phyloP scores from a whole-genome alignment of 2,888 invertebrate genomes.

The Tetragonisca angustula region DNA sequence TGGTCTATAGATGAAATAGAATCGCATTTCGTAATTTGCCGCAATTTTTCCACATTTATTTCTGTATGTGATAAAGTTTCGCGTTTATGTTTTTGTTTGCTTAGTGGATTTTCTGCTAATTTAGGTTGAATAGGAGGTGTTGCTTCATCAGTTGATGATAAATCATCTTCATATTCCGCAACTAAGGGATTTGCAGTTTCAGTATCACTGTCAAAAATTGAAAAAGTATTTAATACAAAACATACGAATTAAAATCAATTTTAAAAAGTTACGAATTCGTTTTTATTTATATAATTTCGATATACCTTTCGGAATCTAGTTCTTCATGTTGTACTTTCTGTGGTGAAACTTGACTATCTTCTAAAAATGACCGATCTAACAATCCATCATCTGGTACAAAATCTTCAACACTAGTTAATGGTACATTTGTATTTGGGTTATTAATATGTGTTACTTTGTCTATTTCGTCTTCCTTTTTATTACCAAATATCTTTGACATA shows the following conservation, averaged over 20 bases:
- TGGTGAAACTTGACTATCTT: slow-evolving; percentile 86
- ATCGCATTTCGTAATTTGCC: slow-evolving; percentile 75
- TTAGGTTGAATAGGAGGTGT: slow-evolving; percentile 77
- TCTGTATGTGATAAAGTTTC: slow-evolving; percentile 75
- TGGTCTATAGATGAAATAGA: slow-evolving; percentile 81
- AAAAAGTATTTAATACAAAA: not conserved
- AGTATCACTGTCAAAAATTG: slow-evolving; percentile 85
- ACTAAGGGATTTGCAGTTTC: slow-evolving; percentile 92
- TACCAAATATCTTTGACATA: slow-evolving; percentile 80
- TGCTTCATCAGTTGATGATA: slow-evolving; percentile 88
- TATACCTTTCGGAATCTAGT: slow-evolving; percentile 86
- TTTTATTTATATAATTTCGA: not conserved
- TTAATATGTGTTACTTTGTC: slow-evolving; percentile 70
- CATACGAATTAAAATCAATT: not conserved
- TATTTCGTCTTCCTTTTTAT: slow-evolving; percentile 80
- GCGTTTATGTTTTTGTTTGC: slow-evolving; percentile 80
- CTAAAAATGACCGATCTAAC: slow-evolving; percentile 90
- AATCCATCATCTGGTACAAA: slow-evolving; percentile 91
- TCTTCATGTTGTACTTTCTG: slow-evolving; percentile 82
- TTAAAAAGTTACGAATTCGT: not conserved
- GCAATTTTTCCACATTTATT: slow-evolving; percentile 62
- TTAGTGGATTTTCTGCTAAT: slow-evolving; percentile 80
- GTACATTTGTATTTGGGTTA: slow-evolving; percentile 59
- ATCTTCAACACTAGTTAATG: slow-evolving; percentile 87
- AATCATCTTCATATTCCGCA: slow-evolving; percentile 93